Conservation (phyloP, 1,140 invertebrate genomes). For the Lamellibrachia luymesi region DNA sequence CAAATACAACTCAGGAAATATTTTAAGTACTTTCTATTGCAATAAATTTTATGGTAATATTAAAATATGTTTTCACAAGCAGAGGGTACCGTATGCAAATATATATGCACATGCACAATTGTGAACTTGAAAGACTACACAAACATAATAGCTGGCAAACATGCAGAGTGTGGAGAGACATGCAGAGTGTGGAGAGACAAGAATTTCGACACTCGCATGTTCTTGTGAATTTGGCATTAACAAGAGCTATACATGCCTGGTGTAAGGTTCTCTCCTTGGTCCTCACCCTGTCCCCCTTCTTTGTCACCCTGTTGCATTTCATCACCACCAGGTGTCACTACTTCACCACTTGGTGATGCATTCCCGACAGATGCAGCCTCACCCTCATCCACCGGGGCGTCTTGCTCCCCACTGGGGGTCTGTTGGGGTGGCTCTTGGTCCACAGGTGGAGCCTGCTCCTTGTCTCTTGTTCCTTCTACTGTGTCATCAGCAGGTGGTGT, state of each 20-base stretch:
- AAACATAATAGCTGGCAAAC: background rate
- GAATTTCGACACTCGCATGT: background rate
- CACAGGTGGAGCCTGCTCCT: background rate
- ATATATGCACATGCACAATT: too few relatives aligned
- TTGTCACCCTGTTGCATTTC: background rate
- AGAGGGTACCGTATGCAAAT: too few relatives aligned
- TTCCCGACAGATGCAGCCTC: too few relatives aligned
- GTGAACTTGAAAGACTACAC: too few relatives aligned
- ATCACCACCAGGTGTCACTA: background rate
- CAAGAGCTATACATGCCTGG: background rate
- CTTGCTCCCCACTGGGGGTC: background rate
- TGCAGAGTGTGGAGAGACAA: background rate
- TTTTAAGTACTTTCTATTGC: background rate
- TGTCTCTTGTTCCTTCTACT: background rate
- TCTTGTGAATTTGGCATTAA: too few relatives aligned
- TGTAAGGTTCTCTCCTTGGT: too few relatives aligned
- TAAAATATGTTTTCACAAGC: too few relatives aligned
- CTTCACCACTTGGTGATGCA: background rate
- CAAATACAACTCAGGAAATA: background rate
- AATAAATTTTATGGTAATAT: too few relatives aligned
- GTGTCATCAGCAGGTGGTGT: background rate
- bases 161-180: background rate
- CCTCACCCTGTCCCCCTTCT: background rate
- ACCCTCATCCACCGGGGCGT: too few relatives aligned
- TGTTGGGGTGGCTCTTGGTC: too few relatives aligned